Evolutionary conservation across 2,797 vertebrate genomes (phyloP).

Genomic region (Parotocinclus haroldoi): DNA sequence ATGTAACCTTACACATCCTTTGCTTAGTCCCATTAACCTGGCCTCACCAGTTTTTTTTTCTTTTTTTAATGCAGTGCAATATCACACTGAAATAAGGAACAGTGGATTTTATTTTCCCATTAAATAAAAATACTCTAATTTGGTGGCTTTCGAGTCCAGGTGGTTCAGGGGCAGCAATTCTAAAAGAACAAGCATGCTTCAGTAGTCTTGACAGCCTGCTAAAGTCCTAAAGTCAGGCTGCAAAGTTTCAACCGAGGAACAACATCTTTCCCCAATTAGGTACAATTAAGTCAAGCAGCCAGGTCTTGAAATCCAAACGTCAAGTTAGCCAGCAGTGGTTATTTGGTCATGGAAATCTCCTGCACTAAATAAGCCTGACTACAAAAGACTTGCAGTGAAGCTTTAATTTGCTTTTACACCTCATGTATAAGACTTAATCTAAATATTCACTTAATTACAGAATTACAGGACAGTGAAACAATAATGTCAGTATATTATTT

Average conservation of each 20-base stretch:
- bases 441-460: too few relatives aligned
- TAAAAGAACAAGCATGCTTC: conserved; percentile 32
- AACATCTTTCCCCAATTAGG: conserved; percentile 32
- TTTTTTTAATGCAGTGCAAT: not conserved
- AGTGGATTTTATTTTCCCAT: not conserved
- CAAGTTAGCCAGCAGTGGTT: conserved; percentile 5
- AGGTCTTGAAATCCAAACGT: conserved; percentile 37
- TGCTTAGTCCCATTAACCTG: conserved; percentile 17
- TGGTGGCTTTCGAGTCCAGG: conserved; percentile 5
- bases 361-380: conserved; percentile 2
- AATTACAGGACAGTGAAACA: too few relatives aligned
- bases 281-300: conserved; percentile 46
- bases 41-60: conserved; percentile 5
- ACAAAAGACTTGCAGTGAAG: not conserved
- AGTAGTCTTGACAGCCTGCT: conserved; percentile 23
- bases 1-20: conserved; percentile 23
- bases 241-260: conserved; percentile 23
- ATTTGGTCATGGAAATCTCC: conserved; percentile 20
- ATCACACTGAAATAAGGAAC: not conserved
- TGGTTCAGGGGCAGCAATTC: conserved; percentile 5
- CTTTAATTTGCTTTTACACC: too few relatives aligned
- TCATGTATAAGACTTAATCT: too few relatives aligned
- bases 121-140: conserved; percentile 1
- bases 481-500: too few relatives aligned
- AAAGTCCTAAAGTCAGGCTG: conserved; percentile 28